phyloP scores from a whole-genome alignment of 2,113 vertebrate species.

The Cheilinus undulatus region DNA sequence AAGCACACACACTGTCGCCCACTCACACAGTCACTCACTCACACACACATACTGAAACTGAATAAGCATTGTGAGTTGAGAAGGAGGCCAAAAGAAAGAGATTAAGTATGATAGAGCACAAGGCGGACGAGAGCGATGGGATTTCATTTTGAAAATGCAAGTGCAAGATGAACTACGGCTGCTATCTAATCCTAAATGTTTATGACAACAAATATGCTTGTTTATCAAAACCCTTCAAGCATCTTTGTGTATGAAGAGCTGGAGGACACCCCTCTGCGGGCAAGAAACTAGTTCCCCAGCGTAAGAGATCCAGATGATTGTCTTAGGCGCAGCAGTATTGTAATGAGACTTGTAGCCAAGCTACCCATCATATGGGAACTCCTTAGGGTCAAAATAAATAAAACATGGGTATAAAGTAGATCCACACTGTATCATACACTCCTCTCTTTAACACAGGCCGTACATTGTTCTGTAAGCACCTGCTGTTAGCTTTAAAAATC shows the following conservation, averaged over 20 bases:
- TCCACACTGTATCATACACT: constrained; percentile 43
- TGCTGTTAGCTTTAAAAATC: constrained; percentile 26
- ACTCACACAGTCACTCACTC: constrained; percentile 36
- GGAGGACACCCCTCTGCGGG: constrained; percentile 86
- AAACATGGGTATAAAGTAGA: constrained; percentile 25
- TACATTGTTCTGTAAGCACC: constrained; percentile 26
- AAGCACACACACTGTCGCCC: constrained; percentile 16
- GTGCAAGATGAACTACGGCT: constrained; percentile 86
- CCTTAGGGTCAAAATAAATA: constrained; percentile 62
- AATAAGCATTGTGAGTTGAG: constrained; percentile 84
- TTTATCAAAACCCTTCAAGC: constrained; percentile 89
- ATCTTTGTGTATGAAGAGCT: constrained; percentile 82
- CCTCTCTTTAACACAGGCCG: constrained; percentile 16
- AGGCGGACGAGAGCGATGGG: constrained; percentile 59
- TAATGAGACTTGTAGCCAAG: constrained; percentile 86
- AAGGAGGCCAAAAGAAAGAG: constrained; percentile 75
- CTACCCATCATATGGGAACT: constrained; percentile 88
- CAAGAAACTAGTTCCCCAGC: constrained; percentile 84
- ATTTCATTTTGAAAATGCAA: constrained; percentile 85
- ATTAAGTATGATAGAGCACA: constrained; percentile 67
- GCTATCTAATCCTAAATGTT: constrained; percentile 82
- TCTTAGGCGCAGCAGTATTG: constrained; percentile 89
- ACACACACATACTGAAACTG: constrained; percentile 79
- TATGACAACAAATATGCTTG: constrained; percentile 81
- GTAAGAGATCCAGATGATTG: constrained; percentile 91